Evolutionary conservation across 2,888 invertebrate species (phyloP).

Genomic region (Parelbella ahira): DNA sequence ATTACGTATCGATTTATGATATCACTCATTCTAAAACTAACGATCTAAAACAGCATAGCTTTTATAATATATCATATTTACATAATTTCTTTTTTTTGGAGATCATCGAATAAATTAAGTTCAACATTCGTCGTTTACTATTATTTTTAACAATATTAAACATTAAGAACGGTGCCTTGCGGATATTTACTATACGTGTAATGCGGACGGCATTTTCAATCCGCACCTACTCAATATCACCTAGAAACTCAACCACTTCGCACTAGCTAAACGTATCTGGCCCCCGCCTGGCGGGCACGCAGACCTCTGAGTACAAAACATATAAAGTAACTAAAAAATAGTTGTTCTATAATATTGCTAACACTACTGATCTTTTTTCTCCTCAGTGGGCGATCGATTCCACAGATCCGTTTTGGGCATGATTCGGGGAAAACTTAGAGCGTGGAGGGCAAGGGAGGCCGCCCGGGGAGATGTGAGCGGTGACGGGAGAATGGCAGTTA

Average conservation of each 20-base stretch:
- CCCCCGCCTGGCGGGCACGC: constrained; percentile 14
- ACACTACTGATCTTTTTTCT: constrained; percentile 53
- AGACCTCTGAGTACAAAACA: constrained; percentile 5
- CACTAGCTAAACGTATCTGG: constrained; percentile 8
- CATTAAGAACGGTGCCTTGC: constrained; percentile 15
- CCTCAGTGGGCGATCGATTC: constrained; percentile 53
- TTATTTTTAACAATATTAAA: constrained; percentile 36
- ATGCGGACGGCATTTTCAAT: constrained; percentile 23
- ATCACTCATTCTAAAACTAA: constrained; percentile 64
- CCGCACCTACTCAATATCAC: constrained; percentile 17
- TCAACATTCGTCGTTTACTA: constrained; percentile 38
- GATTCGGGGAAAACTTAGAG: constrained; percentile 63
- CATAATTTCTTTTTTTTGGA: constrained; percentile 53
- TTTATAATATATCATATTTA: constrained; percentile 48
- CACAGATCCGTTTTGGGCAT: constrained; percentile 69
- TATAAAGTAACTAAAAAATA: constrained; percentile 2
- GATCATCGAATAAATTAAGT: constrained; percentile 58
- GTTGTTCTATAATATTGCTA: constrained; percentile 5
- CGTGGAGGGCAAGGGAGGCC: constrained; percentile 57
- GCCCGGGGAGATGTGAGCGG: constrained; percentile 52
- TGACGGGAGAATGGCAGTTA: constrained; percentile 47
- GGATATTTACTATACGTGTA: constrained; percentile 13
- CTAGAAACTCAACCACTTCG: constrained; percentile 18
- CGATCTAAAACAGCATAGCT: constrained; percentile 39
- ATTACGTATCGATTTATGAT: constrained; percentile 73